These are phyloP conservation scores for Malthinus flaveolus DNA, from an alignment of 2,888 invertebrate species.

Conservation along the genomic window DNA sequence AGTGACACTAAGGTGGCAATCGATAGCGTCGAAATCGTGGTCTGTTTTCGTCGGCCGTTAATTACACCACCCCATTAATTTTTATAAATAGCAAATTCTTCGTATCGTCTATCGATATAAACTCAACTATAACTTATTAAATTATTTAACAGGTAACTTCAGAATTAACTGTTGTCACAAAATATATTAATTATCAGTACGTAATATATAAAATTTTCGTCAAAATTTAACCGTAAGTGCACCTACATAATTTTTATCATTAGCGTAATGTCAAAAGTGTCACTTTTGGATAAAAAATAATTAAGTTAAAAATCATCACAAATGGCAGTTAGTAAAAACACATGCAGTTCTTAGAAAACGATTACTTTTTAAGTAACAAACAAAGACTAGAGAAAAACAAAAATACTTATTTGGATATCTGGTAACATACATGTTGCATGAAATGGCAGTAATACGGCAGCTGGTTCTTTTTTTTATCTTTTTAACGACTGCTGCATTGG, in stretches of 20 bases:
- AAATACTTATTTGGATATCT: constrained; percentile 27
- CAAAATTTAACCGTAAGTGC: constrained; percentile 5
- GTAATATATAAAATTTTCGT: constrained; percentile 7
- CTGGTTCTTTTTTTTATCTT: constrained; percentile 1
- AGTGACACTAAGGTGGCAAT: constrained; percentile 5
- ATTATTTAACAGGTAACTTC: constrained; percentile 14
- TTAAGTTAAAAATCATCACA: constrained; percentile 22
- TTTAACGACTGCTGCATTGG: constrained; percentile 23
- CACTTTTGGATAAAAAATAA: constrained; percentile 5
- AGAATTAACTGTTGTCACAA: constrained; percentile 11
- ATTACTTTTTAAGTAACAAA: constrained; percentile 28
- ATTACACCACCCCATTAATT: constrained; percentile 1
- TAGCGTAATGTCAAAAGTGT: constrained; percentile 13
- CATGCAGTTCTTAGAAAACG: constrained; percentile 18
- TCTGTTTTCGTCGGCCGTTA: not conserved
- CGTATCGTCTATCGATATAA: constrained; percentile 5
- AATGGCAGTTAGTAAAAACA: constrained; percentile 17
- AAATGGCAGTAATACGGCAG: constrained; percentile 23
- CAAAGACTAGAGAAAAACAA: constrained; percentile 26
- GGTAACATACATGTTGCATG: constrained; percentile 28
- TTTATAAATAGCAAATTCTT: constrained; percentile 2
- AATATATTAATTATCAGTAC: constrained; percentile 12
- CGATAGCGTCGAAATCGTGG: not conserved
- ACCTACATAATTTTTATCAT: constrained; percentile 12
- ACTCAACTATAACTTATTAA: constrained; percentile 12